These are phyloP conservation scores for Montipora foliosa DNA, from an alignment of 64 coral and sea anemone species.

Conservation along the genomic window DNA sequence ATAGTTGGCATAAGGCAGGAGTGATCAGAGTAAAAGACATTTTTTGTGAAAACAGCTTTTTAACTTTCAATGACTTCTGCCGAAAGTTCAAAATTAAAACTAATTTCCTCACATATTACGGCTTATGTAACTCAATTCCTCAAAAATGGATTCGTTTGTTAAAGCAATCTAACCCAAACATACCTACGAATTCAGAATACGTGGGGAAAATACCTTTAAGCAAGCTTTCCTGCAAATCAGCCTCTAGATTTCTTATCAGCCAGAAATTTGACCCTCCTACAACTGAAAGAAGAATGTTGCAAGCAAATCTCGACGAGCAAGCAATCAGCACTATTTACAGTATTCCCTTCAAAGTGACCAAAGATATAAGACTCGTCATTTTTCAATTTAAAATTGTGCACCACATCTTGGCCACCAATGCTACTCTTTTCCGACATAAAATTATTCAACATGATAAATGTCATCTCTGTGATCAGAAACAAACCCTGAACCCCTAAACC, in stretches of 20 bases:
- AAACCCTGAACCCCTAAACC: background rate
- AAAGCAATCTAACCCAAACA: too few species aligned
- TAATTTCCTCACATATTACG: background rate
- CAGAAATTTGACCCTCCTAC: background rate
- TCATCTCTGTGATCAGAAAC: background rate
- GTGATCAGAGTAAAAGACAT: constrained; percentile 33
- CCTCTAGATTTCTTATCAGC: background rate
- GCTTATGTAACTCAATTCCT: constrained; percentile 18
- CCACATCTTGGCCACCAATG: background rate
- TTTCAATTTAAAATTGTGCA: background rate
- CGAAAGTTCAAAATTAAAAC: constrained; percentile 21
- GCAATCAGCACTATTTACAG: too few species aligned
- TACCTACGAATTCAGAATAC: background rate
- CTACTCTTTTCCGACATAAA: background rate
- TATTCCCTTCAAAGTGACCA: too few species aligned
- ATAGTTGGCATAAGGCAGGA: constrained; percentile 31
- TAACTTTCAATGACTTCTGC: background rate
- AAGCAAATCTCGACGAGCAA: background rate
- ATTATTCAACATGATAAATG: background rate
- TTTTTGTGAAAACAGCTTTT: constrained; percentile 11
- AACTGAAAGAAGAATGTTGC: background rate
- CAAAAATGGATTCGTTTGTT: background rate
- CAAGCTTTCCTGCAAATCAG: background rate
- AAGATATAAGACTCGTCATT: too few species aligned
- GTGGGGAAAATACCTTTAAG: background rate